Base-by-base conservation (phyloP, 2,888 invertebrate species). In the Dryadula phaetusa region DNA sequence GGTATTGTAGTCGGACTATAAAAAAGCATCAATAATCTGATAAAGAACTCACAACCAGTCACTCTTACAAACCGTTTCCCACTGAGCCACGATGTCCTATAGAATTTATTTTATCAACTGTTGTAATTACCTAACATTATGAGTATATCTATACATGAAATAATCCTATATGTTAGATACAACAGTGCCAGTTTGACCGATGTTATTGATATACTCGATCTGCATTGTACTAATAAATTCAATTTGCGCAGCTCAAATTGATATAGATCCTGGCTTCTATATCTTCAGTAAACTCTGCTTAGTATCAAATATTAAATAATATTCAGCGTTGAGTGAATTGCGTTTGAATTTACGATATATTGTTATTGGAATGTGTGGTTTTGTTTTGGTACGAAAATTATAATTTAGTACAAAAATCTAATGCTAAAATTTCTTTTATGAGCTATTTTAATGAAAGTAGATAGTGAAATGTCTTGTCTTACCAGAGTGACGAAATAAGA, bases 211-310 rank as follows among this genome's bases (percentile, higher is more conserved):
- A 60, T 60, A 44, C 60, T 44, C 16, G 44, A 60, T 42, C 60
- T 44, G 60, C 60, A 60, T 60, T 60, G 42, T 60, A 60, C 44
- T 60, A 60, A 60, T 60, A 60, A 60, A 60, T 60, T 60, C 60
- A 60, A 60, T 60, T 60, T 60, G 60, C 37, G 56, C 16, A 22
- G 28, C 28, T 32, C 28, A 44, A 44, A 60, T 60, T 60, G 60
- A 60, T 60, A 60, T 44, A 42, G 56, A 56, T 54, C 3, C 56
- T 4, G 8, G 37, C 56, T 37, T 22, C 56, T 56, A 56, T 56
- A 22, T 40, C 32, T 54, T 34, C 54, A 16, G 37, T n/a, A 49
- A 49, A 28, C n/a, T 42, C 42, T 5, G 49, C 8, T 8, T 49
- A 49, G 28, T 16, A 12, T 40, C 3, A n/a, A 28, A 49, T 49